These are phyloP conservation scores for Semibalanus balanoides DNA, from an alignment of 1,140 invertebrate species.

Conservation along the genomic window DNA sequence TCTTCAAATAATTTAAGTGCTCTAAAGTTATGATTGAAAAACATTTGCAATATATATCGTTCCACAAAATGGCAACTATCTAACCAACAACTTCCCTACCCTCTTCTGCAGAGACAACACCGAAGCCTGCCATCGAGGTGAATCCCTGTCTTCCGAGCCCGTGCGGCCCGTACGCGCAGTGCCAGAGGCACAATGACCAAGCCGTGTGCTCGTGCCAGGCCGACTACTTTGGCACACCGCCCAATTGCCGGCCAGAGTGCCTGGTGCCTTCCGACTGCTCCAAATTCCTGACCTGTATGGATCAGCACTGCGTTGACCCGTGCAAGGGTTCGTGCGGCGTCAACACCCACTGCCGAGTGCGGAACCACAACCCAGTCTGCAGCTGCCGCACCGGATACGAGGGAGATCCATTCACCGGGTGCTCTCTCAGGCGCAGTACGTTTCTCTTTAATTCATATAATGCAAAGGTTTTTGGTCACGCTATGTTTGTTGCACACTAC, in stretches of 20 bases:
- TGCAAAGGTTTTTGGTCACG: too few species aligned
- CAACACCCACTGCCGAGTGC: slow-evolving; percentile 26
- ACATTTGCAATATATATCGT: too few species aligned
- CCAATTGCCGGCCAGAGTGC: slow-evolving; percentile 51
- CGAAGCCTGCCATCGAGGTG: not conserved
- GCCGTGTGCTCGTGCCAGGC: slow-evolving; percentile 32
- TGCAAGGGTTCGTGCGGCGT: slow-evolving; percentile 30
- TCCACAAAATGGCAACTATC: too few species aligned
- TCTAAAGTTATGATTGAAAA: too few species aligned
- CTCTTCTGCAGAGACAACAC: slow-evolving; percentile 6
- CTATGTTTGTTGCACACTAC: too few species aligned
- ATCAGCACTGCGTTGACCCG: slow-evolving; percentile 56
- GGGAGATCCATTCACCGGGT: slow-evolving; percentile 62
- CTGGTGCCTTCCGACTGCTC: slow-evolving; percentile 60
- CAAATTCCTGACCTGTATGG: slow-evolving; percentile 61
- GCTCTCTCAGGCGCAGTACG: slow-evolving; percentile 31
- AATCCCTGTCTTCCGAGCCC: slow-evolving; percentile 45
- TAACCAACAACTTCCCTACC: not conserved
- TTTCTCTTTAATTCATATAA: too few species aligned
- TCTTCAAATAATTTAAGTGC: too few species aligned
- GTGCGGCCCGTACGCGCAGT: slow-evolving; percentile 53
- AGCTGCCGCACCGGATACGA: slow-evolving; percentile 60
- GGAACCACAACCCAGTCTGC: slow-evolving; percentile 39
- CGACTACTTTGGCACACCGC: slow-evolving; percentile 28
- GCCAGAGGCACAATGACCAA: slow-evolving; percentile 45